Evolutionary conservation across 2,888 invertebrate genomes (phyloP).

Genomic region (Latrodectus elegans): DNA sequence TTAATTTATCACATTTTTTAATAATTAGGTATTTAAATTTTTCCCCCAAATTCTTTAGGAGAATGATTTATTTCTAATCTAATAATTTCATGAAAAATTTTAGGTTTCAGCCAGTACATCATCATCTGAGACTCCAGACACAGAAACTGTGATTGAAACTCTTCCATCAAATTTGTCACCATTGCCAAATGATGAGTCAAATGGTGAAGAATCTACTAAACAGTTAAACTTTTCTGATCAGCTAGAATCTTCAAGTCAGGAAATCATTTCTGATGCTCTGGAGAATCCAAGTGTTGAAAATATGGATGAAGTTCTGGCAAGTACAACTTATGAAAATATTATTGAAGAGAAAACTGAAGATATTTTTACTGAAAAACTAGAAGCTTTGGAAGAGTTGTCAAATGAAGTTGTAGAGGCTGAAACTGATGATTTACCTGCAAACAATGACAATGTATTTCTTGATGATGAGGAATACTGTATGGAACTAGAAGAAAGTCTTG

Average conservation of each 20-base stretch:
- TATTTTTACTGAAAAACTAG: constrained; percentile 6
- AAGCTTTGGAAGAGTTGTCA: background rate
- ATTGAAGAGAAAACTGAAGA: background rate
- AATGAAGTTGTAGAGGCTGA: background rate
- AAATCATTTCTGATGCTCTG: background rate
- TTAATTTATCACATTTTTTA: too few species aligned
- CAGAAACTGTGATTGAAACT: constrained; percentile 62
- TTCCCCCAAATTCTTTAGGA: too few species aligned
- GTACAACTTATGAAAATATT: background rate
- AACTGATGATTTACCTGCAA: background rate
- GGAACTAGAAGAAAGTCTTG: constrained; percentile 56
- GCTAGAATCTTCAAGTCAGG: background rate
- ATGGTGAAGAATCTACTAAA: constrained; percentile 52
- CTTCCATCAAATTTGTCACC: constrained; percentile 59
- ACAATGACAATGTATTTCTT: background rate
- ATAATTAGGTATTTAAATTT: too few species aligned
- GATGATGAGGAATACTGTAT: constrained; percentile 45
- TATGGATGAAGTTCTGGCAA: background rate
- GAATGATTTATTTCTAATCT: too few species aligned
- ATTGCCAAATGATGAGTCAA: constrained; percentile 66
- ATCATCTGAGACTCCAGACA: constrained; percentile 65
- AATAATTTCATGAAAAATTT: background rate
- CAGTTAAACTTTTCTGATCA: constrained; percentile 5
- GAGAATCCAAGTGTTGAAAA: constrained; percentile 1
- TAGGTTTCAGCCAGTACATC: constrained; percentile 62